These are phyloP conservation scores for Lepidocyrtinus sp. DNA, from an alignment of 2,888 invertebrate species.

Conservation along the genomic window DNA sequence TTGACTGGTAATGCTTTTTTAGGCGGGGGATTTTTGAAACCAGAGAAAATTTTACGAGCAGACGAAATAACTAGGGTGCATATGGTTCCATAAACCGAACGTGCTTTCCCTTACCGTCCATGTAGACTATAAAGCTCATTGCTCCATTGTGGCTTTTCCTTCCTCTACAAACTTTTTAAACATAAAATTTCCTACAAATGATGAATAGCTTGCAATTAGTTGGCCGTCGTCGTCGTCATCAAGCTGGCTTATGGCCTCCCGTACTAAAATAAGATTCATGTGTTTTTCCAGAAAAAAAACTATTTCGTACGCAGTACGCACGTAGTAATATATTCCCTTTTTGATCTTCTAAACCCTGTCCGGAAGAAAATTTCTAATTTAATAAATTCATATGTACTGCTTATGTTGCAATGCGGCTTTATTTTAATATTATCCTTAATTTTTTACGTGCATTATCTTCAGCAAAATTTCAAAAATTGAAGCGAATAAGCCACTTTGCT, in stretches of 20 bases:
- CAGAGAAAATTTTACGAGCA: conserved; percentile 47
- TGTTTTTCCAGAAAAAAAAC: no score
- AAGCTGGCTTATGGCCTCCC: neutral
- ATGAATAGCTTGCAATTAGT: conserved; percentile 62
- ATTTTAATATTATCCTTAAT: no score
- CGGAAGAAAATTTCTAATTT: neutral
- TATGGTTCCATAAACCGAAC: conserved; percentile 13
- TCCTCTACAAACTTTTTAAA: conserved; percentile 28
- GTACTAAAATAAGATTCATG: no score
- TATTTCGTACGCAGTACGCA: neutral
- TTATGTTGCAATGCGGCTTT: no score
- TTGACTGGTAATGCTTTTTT: conserved; percentile 6
- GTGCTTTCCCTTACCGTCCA: neutral
- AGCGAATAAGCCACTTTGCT: no score
- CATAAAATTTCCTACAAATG: conserved; percentile 38
- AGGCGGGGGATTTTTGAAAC: conserved; percentile 3
- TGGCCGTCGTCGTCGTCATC: conserved; percentile 20
- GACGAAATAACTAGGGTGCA: conserved; percentile 29
- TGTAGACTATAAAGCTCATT: neutral
- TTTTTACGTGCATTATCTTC: no score
- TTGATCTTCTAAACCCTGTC: no score
- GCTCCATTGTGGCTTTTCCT: conserved; percentile 1
- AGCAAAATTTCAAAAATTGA: no score
- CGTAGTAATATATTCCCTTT: no score
- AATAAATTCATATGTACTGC: neutral